Percentiles rank a stretch among this genome's conserved stretches.
These are phyloP conservation scores for Globodera rostochiensis DNA, from an alignment of 1,140 invertebrate genomes.

Conservation along the genomic window DNA sequence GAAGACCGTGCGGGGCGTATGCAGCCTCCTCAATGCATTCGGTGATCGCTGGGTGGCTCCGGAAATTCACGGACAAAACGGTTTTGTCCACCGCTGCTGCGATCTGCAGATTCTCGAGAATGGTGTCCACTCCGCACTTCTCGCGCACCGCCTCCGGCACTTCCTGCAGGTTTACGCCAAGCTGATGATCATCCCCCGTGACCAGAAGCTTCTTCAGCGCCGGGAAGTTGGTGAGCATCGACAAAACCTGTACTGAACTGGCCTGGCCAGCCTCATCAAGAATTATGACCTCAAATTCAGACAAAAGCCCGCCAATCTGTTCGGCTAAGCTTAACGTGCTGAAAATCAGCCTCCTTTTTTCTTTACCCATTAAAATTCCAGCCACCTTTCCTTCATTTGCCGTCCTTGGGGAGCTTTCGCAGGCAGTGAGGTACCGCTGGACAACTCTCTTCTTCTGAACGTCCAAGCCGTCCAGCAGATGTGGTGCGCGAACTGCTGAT, in stretches of 20 bases:
- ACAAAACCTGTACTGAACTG: neutral
- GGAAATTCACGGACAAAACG: neutral
- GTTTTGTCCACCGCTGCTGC: neutral
- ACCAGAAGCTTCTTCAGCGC: neutral
- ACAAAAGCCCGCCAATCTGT: neutral
- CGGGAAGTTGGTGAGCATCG: neutral
- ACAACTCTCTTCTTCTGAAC: conserved; percentile 4
- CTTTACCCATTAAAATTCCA: neutral
- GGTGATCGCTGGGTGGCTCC: neutral
- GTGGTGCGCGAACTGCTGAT: neutral
- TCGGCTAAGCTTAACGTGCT: neutral
- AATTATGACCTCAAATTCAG: neutral
- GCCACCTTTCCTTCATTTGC: conserved; percentile 4
- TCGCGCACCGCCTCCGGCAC: neutral
- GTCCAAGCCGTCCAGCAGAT: neutral
- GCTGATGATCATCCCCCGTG: neutral
- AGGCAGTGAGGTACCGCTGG: neutral
- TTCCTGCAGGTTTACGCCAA: neutral
- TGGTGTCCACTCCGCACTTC: neutral
- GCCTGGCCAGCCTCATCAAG: conserved; percentile 3
- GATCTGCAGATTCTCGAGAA: neutral
- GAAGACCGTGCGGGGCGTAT: neutral
- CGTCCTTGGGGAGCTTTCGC: neutral
- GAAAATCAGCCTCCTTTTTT: neutral
- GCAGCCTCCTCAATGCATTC: neutral